A percentile compares a stretch with the other conserved stretches of the same genome.
These are phyloP conservation scores for Drosophila pandora DNA, from an alignment of 1,140 invertebrate genomes.

Conservation along the genomic window DNA sequence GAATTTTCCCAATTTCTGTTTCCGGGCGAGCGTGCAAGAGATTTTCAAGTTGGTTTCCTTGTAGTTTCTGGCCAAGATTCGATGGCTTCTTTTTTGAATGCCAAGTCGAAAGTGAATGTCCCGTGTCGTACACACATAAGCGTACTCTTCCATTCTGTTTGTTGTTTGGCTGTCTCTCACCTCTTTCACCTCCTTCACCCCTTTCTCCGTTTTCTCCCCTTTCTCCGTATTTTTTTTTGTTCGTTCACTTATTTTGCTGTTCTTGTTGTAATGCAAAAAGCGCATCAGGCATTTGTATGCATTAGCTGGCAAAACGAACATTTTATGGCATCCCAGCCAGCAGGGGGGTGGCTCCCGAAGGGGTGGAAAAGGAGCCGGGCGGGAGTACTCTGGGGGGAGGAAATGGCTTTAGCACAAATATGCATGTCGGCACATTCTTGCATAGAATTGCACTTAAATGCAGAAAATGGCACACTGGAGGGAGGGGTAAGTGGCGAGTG, in stretches of 20 bases:
- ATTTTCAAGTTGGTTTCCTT: conserved; percentile 11
- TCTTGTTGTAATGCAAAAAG: conserved; percentile 77
- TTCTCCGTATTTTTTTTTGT: neutral
- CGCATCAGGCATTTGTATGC: conserved; percentile 80
- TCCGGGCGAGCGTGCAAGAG: neutral
- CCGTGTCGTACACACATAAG: conserved; percentile 21
- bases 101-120: conserved; percentile 46
- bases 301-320: conserved; percentile 80
- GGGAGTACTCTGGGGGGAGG: conserved; percentile 23
- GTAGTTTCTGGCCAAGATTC: conserved; percentile 24
- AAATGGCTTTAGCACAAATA: conserved; percentile 80
- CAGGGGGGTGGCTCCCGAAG: neutral
- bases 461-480: conserved; percentile 70
- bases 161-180: conserved; percentile 40
- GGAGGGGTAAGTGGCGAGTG: neutral
- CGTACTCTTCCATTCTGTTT: conserved; percentile 36
- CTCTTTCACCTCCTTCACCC: conserved; percentile 12
- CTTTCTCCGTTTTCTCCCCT: conserved; percentile 4
- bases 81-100: conserved; percentile 42
- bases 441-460: conserved; percentile 82
- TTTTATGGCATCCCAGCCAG: conserved; percentile 59
- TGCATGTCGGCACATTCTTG: conserved; percentile 79
- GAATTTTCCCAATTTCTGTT: neutral
- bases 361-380: neutral
- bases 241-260: conserved; percentile 28